Percentiles rank a stretch among this genome's conserved stretches.
Evolutionary conservation across 1,140 invertebrate genomes (phyloP).

Genomic region (Melipona quadrifasciata): DNA sequence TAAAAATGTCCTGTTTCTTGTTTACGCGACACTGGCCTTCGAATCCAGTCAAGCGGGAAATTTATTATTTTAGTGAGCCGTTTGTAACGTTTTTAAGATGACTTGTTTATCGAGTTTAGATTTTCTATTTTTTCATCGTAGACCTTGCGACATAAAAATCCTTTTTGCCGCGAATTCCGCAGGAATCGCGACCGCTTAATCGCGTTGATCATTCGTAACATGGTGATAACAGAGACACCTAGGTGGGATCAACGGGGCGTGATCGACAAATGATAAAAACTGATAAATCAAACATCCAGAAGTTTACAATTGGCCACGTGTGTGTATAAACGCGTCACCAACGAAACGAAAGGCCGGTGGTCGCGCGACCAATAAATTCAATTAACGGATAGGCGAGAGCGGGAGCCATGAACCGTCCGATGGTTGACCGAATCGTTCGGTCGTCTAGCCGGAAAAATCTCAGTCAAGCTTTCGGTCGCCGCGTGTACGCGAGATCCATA

Average conservation of each 20-base stretch:
- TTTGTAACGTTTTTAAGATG: background rate
- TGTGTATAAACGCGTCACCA: background rate
- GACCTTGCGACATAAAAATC: background rate
- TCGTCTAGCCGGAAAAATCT: slow-evolving; percentile 21
- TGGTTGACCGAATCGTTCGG: background rate
- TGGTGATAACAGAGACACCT: slow-evolving; percentile 5
- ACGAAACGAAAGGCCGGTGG: slow-evolving; percentile 26
- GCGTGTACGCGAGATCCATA: slow-evolving; percentile 40
- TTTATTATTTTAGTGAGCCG: background rate
- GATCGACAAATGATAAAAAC: slow-evolving; percentile 17
- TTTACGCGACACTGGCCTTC: background rate
- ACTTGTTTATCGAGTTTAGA: background rate
- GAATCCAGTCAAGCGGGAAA: background rate
- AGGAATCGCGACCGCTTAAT: background rate
- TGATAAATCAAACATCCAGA: slow-evolving; percentile 47
- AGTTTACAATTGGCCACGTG: slow-evolving; percentile 36
- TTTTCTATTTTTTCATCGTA: background rate
- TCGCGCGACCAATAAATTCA: slow-evolving; percentile 60
- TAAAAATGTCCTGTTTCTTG: slow-evolving; percentile 22
- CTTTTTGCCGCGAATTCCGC: background rate
- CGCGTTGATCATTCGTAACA: slow-evolving; percentile 9
- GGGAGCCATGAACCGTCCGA: background rate
- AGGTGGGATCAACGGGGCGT: background rate
- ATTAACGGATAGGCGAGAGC: slow-evolving; percentile 60
- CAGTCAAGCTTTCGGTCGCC: slow-evolving; percentile 39